phyloP scores from a whole-genome alignment of 2,113 vertebrate species.

The Dendropsophus ebraccatus region DNA sequence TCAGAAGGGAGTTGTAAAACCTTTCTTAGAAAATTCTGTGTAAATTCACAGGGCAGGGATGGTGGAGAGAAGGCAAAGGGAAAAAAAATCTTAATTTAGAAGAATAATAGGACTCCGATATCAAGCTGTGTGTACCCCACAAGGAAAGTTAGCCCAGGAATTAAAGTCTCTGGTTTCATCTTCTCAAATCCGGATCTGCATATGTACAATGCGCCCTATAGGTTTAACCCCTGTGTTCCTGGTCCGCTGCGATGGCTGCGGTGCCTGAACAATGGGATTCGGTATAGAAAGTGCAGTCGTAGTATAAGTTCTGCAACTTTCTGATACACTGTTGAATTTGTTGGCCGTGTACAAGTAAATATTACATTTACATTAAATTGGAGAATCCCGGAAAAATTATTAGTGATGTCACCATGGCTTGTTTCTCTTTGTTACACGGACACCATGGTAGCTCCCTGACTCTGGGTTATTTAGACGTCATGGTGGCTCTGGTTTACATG shows the following conservation, averaged over 20 bases:
- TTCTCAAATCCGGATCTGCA: slow-evolving; percentile 41
- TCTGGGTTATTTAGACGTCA: neutral
- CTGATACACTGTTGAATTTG: neutral
- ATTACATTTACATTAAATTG: too few species aligned
- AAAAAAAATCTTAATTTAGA: slow-evolving; percentile 39
- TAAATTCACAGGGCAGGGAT: slow-evolving; percentile 12
- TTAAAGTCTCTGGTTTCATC: slow-evolving; percentile 58
- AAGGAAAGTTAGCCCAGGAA: slow-evolving; percentile 37
- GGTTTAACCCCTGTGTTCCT: slow-evolving; percentile 28
- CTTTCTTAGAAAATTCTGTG: slow-evolving; percentile 8
- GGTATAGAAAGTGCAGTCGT: too few species aligned
- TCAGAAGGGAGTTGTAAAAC: slow-evolving; percentile 51
- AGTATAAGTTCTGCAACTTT: neutral
- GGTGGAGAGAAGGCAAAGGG: neutral
- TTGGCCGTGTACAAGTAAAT: too few species aligned
- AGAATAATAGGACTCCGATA: slow-evolving; percentile 41
- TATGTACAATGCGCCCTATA: neutral
- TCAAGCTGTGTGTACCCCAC: slow-evolving; percentile 44
- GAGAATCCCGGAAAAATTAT: too few species aligned
- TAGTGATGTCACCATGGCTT: too few species aligned
- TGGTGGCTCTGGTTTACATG: neutral
- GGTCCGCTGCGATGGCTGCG: neutral
- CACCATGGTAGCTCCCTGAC: neutral
- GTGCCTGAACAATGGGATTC: neutral
- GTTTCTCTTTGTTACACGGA: too few species aligned